Conservation (phyloP, 2,888 invertebrate genomes). For the Meteorus colon region DNA sequence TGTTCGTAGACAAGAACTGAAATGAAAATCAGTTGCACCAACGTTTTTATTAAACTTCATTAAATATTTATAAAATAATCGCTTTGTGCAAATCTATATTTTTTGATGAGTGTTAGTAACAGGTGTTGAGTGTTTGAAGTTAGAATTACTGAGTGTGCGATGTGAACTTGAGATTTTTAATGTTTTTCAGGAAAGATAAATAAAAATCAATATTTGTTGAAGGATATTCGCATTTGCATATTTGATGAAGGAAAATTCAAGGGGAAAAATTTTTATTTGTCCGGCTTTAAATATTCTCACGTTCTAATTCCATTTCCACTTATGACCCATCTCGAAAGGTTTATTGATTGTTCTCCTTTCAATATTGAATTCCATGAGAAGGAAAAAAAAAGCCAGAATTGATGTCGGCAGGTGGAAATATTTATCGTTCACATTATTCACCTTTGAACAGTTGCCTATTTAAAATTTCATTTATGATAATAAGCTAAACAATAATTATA, state of each 20-base stretch:
- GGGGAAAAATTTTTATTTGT: too few relatives aligned
- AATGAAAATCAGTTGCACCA: neutral
- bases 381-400: neutral
- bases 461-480: slow-evolving; percentile 12
- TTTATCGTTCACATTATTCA: neutral
- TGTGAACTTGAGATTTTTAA: too few relatives aligned
- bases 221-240: too few relatives aligned
- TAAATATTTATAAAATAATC: neutral
- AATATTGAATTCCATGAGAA: neutral
- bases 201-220: neutral
- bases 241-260: too few relatives aligned
- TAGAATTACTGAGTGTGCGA: neutral
- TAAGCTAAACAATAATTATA: neutral
- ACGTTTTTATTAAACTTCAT: neutral
- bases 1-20: neutral
- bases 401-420: neutral
- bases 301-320: too few relatives aligned
- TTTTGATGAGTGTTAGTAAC: neutral
- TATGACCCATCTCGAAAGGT: neutral
- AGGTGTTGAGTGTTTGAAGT: neutral
- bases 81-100: neutral
- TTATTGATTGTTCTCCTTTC: neutral
- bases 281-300: too few relatives aligned
- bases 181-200: too few relatives aligned
- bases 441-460: neutral